A percentile compares a stretch with the other conserved stretches of the same genome.
These are phyloP conservation scores for Acleris laterana DNA, from an alignment of 2,888 invertebrate genomes.

Conservation along the genomic window DNA sequence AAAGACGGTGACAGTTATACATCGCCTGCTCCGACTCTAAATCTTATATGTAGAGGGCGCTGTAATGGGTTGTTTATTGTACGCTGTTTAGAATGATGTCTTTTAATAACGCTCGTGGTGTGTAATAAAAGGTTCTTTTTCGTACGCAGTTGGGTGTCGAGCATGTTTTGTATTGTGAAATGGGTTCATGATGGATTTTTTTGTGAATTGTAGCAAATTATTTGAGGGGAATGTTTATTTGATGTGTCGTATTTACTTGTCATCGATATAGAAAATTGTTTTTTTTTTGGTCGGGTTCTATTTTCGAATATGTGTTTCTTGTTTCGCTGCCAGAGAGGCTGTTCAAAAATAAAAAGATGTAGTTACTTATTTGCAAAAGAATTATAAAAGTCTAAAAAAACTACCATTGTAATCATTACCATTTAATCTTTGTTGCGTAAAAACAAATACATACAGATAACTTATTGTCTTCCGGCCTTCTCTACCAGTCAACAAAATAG, in stretches of 20 bases:
- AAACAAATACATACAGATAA: too few species aligned
- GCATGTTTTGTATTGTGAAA: constrained; percentile 9
- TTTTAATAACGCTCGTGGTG: constrained; percentile 57
- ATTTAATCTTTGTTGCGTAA: too few species aligned
- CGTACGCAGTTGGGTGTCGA: constrained; percentile 22
- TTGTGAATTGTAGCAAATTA: constrained; percentile 12
- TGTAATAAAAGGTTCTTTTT: constrained; percentile 42
- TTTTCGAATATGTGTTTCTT: not conserved
- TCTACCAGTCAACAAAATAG: too few species aligned
- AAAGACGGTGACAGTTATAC: constrained; percentile 37
- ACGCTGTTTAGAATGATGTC: constrained; percentile 64
- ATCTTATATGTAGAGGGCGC: constrained; percentile 24
- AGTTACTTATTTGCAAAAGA: too few species aligned
- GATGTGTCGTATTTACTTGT: constrained; percentile 2
- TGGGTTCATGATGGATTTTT: constrained; percentile 25
- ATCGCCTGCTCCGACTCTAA: constrained; percentile 20
- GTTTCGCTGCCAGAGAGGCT: not conserved
- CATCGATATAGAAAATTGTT: not conserved
- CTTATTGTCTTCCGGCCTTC: too few species aligned
- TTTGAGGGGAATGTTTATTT: constrained; percentile 1
- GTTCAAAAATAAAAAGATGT: too few species aligned
- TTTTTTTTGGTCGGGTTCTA: not conserved
- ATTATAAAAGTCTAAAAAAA: too few species aligned
- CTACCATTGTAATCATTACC: too few species aligned
- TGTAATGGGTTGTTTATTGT: constrained; percentile 66